Evolutionary conservation across 2,888 invertebrate genomes (phyloP), one percentile per base, ranked within the genome.

Genomic region (Lapara coniferarum): DNA sequence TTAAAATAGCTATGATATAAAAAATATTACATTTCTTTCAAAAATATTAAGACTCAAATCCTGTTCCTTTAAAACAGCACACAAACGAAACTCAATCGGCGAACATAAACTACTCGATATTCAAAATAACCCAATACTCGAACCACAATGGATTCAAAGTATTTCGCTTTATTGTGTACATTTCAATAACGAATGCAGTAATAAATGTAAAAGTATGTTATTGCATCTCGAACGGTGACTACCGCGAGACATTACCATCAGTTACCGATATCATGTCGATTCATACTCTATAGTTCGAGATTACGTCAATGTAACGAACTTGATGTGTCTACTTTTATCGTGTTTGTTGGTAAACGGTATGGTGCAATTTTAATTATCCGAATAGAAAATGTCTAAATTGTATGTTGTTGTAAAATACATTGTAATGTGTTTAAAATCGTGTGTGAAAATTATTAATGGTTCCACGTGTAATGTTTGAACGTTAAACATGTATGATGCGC

Each of bases 111-210:
- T 51, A 13, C 51, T 49, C 49, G 13, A 49, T 49, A 49, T 49
- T 49, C 49, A 49, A 49, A 49, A 49, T 49, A 49, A 49, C 13
- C 49, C 49, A 37, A 37, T 37, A 49, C 49, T 49, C 49, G 13
- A 37, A 14, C 30, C n/a, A 57, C 57, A 57, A 30, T 57, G 14
- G 30, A 57, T 57, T 57, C 57, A 57, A 57, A 57, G 30, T 57
- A 25, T 37, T 25, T 53, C 30, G 14, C 57, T 6, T 19, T 25
- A 30, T 58, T 37, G 14, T 58, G 57, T 37, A 56, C 25, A 56
- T 7, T 19, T 30, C 57, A 58, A 58, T 58, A 58, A 58, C 57
- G 57, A 58, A 37, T 30, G 30, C 19, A 19, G 57, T 37, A 58
- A 58, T 58, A 37, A 58, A 37, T 25, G 56, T 25, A 57, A 57